phyloP scores from a whole-genome alignment of 2,113 vertebrate species.

The Poeciliopsis occidentalis region DNA sequence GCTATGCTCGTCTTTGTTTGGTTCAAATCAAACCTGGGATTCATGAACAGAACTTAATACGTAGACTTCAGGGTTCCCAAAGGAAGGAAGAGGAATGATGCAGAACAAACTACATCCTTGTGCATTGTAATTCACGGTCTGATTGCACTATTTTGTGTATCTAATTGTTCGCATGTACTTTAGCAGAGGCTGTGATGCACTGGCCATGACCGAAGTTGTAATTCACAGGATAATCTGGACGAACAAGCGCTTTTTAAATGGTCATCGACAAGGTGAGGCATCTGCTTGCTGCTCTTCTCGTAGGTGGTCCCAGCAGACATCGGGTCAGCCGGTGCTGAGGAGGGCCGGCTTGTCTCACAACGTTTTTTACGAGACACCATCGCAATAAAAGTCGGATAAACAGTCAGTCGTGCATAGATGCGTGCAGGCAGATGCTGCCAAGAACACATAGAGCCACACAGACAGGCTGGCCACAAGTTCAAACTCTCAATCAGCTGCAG shows the following conservation, averaged over 20 bases:
- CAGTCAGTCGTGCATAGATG: conserved; percentile 47
- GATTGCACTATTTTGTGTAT: conserved; percentile 32
- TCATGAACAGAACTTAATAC: conserved; percentile 16
- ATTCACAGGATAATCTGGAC: conserved; percentile 41
- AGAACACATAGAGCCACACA: conserved; percentile 9
- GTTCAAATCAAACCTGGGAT: conserved; percentile 5
- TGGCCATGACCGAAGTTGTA: conserved; percentile 19
- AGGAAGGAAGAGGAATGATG: conserved; percentile 34
- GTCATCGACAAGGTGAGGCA: conserved; percentile 39
- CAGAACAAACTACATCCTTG: conserved; percentile 58
- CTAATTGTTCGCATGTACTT: conserved; percentile 27
- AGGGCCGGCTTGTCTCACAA: conserved; percentile 27
- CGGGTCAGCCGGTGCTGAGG: conserved; percentile 32
- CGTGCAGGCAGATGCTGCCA: conserved; percentile 29
- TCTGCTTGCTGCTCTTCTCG: conserved; percentile 34
- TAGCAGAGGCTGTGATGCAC: conserved; percentile 10
- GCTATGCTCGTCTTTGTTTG: conserved; percentile 6
- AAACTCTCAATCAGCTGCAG: conserved; percentile 2
- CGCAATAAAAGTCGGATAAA: conserved; percentile 59
- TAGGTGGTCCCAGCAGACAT: conserved; percentile 68
- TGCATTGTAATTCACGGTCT: conserved; percentile 59
- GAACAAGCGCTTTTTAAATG: conserved; percentile 37
- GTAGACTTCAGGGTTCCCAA: conserved; percentile 33
- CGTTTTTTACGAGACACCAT: conserved; percentile 58
- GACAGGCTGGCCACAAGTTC: conserved; percentile 21